These are phyloP conservation scores for Myotis daubentonii DNA, from an alignment of 2,797 vertebrate species.

Conservation along the genomic window DNA sequence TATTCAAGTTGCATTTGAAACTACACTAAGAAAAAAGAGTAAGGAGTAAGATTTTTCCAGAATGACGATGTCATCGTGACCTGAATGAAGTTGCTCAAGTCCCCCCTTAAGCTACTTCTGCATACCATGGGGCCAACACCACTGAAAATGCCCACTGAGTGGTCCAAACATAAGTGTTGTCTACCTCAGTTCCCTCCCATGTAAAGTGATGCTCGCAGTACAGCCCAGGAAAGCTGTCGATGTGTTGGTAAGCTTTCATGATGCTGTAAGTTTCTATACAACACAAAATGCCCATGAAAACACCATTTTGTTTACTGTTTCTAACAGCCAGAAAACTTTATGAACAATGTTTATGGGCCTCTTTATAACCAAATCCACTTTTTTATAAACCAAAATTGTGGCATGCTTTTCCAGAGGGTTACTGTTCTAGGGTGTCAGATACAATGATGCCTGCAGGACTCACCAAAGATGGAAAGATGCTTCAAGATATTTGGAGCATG, in stretches of 20 bases:
- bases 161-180: not conserved
- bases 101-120: not conserved
- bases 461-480: not conserved
- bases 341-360: not conserved
- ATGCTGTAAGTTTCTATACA: not conserved
- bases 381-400: not conserved
- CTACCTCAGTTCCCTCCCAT: not conserved
- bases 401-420: not conserved
- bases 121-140: not conserved
- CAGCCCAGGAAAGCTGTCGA: not conserved
- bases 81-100: not conserved
- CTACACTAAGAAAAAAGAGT: not conserved
- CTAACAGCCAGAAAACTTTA: not conserved
- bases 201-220: not conserved
- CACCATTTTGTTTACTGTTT: not conserved
- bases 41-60: not conserved
- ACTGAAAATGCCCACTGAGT: not conserved
- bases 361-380: constrained; percentile 27
- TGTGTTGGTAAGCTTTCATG: not conserved
- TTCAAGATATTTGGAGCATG: not conserved
- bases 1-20: not conserved
- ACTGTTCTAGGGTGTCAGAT: not conserved
- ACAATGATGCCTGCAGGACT: not conserved
- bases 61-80: not conserved
- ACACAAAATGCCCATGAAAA: not conserved